Evolutionary conservation across 2,797 vertebrate genomes (phyloP).

Genomic region (Cyprinodon diabolis): DNA sequence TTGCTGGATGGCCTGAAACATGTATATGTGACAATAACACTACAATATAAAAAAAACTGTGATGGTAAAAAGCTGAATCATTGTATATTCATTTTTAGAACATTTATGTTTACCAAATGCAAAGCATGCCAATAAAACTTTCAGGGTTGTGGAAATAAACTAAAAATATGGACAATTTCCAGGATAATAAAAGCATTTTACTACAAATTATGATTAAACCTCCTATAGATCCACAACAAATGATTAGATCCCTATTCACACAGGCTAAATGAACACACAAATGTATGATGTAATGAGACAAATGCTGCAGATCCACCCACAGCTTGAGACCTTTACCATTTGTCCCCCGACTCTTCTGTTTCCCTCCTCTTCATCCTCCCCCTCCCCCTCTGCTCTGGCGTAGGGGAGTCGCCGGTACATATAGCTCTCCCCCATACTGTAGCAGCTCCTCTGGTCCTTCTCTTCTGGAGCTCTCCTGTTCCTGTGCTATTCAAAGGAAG

Average conservation of each 20-base stretch:
- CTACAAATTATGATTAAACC: not conserved
- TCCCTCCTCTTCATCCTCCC: slow-evolving; percentile 62
- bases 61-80: not conserved
- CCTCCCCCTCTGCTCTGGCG: slow-evolving; percentile 66
- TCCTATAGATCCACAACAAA: not conserved
- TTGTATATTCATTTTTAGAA: not conserved
- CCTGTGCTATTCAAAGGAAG: slow-evolving; percentile 50
- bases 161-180: not conserved
- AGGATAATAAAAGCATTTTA: not conserved
- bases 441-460: slow-evolving; percentile 47
- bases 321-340: slow-evolving; percentile 66
- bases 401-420: slow-evolving; percentile 76
- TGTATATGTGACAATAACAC: too few species aligned
- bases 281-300: slow-evolving; percentile 9
- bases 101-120: too few species aligned
- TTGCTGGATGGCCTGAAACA: not conserved
- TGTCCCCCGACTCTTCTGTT: slow-evolving; percentile 53
- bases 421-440: slow-evolving; percentile 75
- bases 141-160: not conserved
- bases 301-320: slow-evolving; percentile 28
- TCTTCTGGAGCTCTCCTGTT: slow-evolving; percentile 14
- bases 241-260: not conserved
- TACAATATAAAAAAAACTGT: not conserved
- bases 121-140: not conserved
- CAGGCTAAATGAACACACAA: slow-evolving; percentile 44